Conservation (phyloP, 2,113 vertebrate species). For the Capricornis sumatraensis region DNA sequence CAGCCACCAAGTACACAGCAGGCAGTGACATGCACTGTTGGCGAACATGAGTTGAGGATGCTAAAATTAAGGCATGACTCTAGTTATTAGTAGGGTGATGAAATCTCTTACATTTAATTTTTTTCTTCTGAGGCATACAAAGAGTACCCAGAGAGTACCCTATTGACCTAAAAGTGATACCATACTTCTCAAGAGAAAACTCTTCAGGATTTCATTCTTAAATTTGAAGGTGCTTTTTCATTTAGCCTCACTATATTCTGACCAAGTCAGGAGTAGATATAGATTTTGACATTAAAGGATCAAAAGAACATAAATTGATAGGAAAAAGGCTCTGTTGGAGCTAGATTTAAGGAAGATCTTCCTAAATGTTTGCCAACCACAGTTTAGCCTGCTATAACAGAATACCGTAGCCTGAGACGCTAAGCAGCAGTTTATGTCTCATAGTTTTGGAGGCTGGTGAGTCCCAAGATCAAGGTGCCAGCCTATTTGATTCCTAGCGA, state of each 20-base stretch:
- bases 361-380: neutral
- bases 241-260: constrained; percentile 14
- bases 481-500: neutral
- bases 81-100: neutral
- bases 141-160: neutral
- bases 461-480: neutral
- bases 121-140: neutral
- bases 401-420: neutral
- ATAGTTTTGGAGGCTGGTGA: neutral
- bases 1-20: neutral
- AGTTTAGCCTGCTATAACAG: neutral
- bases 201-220: neutral
- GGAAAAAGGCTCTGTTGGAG: neutral
- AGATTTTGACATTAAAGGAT: neutral
- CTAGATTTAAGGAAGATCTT: neutral
- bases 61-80: constrained; percentile 4
- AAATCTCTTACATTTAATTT: neutral
- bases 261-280: neutral
- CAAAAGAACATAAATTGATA: neutral
- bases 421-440: neutral
- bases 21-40: neutral
- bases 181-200: neutral
- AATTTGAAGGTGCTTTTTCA: neutral
- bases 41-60: neutral
- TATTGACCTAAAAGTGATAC: neutral